Percentiles rank a stretch among this genome's conserved stretches.
Conservation (phyloP, 2,113 vertebrate genomes). For the Poicephalus meyeri region DNA sequence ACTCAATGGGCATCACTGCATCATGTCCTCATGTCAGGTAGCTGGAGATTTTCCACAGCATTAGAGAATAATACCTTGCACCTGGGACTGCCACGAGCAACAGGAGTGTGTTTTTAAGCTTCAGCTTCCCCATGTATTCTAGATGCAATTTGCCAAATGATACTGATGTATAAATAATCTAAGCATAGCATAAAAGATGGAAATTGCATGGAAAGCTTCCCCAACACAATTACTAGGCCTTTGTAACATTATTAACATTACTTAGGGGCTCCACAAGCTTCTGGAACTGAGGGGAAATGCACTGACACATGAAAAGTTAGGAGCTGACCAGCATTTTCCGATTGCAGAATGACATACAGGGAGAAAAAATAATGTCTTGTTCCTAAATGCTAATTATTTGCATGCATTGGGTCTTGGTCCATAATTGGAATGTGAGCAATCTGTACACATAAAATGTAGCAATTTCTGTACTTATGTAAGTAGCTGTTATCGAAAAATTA, state of each 20-base stretch:
- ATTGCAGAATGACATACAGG: neutral
- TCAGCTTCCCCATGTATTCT: neutral
- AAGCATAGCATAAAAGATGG: neutral
- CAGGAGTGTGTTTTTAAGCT: neutral
- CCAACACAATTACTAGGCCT: neutral
- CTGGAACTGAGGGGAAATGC: constrained; percentile 11
- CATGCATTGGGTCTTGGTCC: constrained; percentile 43
- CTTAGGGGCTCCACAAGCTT: constrained; percentile 19
- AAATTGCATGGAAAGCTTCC: neutral
- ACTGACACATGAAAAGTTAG: neutral
- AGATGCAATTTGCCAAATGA: constrained; percentile 5
- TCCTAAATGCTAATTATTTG: constrained; percentile 66
- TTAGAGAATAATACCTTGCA: neutral
- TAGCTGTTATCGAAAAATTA: constrained; percentile 69
- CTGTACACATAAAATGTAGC: constrained; percentile 46
- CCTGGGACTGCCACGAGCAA: neutral
- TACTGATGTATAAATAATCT: constrained; percentile 25
- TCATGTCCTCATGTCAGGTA: neutral
- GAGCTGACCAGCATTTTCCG: neutral
- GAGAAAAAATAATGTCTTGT: constrained; percentile 29
- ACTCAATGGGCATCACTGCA: neutral
- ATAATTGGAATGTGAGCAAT: constrained; percentile 55
- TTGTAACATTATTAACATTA: neutral
- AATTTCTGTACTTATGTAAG: constrained; percentile 63
- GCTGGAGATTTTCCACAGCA: neutral